phyloP scores from a whole-genome alignment of 1,140 invertebrate species.

The Euwallacea fornicatus region DNA sequence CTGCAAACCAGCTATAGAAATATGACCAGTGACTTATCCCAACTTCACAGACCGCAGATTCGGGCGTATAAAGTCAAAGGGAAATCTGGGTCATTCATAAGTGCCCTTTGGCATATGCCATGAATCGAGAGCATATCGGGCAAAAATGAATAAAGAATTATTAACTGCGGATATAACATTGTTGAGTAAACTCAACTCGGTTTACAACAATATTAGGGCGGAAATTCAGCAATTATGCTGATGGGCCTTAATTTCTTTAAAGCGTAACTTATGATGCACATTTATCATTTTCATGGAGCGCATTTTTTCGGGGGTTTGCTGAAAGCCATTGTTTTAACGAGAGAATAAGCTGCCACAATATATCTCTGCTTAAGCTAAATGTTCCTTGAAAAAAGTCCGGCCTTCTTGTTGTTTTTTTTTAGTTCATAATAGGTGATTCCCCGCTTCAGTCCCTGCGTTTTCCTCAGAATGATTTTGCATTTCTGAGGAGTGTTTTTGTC shows the following conservation, averaged over 20 bases:
- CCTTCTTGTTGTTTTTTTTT: too few species aligned
- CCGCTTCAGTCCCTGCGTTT: too few species aligned
- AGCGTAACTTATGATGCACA: constrained; percentile 14
- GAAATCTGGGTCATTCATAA: not conserved
- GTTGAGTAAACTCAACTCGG: not conserved
- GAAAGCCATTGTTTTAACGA: constrained; percentile 13
- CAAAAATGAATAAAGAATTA: too few species aligned
- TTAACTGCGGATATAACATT: too few species aligned
- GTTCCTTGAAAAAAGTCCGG: not conserved
- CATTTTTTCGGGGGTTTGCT: constrained; percentile 29
- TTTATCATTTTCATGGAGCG: constrained; percentile 25
- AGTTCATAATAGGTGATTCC: too few species aligned
- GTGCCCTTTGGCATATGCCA: too few species aligned
- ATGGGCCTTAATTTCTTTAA: constrained; percentile 17
- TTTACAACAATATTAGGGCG: constrained; percentile 25
- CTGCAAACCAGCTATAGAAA: constrained; percentile 11
- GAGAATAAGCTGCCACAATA: constrained; percentile 19
- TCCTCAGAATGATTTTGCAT: too few species aligned
- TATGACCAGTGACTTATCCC: constrained; percentile 4
- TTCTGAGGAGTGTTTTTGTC: too few species aligned
- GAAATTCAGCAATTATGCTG: constrained; percentile 9
- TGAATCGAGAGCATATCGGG: too few species aligned
- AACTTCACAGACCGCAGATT: constrained; percentile 7
- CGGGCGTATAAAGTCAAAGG: not conserved
- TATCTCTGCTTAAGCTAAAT: constrained; percentile 1